phyloP scores from a whole-genome alignment of 2,797 vertebrate genomes.

The Brotogeris chrysoptera region DNA sequence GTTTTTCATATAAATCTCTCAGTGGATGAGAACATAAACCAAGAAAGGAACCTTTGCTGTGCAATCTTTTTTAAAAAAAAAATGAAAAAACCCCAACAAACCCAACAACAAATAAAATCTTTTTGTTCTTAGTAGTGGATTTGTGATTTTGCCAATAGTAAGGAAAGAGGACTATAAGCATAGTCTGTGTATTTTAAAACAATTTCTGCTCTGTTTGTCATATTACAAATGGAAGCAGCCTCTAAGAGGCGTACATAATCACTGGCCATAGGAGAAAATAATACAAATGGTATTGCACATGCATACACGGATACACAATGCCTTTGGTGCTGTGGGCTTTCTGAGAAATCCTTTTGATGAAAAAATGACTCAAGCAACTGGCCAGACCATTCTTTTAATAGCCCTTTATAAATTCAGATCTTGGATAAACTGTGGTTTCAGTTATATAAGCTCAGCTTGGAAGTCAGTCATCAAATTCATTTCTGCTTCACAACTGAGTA shows the following conservation, averaged over 20 bases:
- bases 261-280: not conserved
- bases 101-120: not conserved
- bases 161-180: not conserved
- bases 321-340: not conserved
- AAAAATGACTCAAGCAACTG: not conserved
- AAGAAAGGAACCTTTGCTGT: not conserved
- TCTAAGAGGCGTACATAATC: not conserved
- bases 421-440: not conserved
- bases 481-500: not conserved
- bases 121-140: not conserved
- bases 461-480: not conserved
- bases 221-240: not conserved
- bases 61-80: too few species aligned
- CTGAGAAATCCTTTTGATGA: not conserved
- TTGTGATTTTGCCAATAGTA: not conserved
- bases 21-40: not conserved
- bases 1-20: not conserved
- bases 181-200: not conserved
- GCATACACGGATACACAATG: not conserved
- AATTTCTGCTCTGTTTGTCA: conserved; percentile 36
- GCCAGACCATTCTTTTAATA: not conserved
- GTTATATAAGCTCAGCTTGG: not conserved
- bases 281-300: not conserved
- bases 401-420: not conserved
- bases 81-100: not conserved